Evolutionary conservation across 2,888 invertebrate genomes (phyloP), one percentile per base, ranked within the genome.

Genomic region (Drosophila bunnanda): DNA sequence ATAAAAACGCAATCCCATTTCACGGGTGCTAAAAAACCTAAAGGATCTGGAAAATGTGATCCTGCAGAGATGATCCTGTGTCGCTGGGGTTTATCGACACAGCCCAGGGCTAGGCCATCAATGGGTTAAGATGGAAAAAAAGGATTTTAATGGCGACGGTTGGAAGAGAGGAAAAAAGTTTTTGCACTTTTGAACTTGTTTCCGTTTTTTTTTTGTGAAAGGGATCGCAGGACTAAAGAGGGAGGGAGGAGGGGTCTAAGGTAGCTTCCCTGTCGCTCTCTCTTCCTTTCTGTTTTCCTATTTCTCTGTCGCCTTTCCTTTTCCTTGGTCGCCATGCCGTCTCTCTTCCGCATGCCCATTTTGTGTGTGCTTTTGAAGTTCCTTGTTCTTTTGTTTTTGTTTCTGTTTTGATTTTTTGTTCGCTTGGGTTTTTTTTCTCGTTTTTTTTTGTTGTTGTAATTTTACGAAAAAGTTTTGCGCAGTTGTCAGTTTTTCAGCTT

Each of bases 121-220:
- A 67, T 73, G 69, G 78, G 80, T 64, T 83, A 72, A 76, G 75
- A 39, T 32, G 34, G 48, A 34, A 28, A 41, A 41, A n/a, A 34
- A 13, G 70, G 56, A 39, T 64, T 76, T 83, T 73, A 81, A 76
- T 58, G 72, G 73, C 62, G 64, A 43, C 56, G 67, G 30, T 43
- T 41, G 46, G 53, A 56, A 5, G 15, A 30, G 44, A 62, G 43
- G 48, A 41, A 76, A 75, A 76, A 48, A 46, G 67, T 67, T 79
- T 82, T 78, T 79, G 72, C 84, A 89, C 88, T 88, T 88, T 88
- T 88, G 80, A 89, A 86, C 88, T 88, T 88, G 81, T 79, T 67
- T 67, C 46, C 46, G 12, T 5, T n/a, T 36, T n/a, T 38, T 32
- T 50, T 50, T 48, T 13, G 4, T 22, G 3, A 22, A 52, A 46